Base-by-base conservation (phyloP, 2,888 invertebrate genomes). In the Saturnia japonica region DNA sequence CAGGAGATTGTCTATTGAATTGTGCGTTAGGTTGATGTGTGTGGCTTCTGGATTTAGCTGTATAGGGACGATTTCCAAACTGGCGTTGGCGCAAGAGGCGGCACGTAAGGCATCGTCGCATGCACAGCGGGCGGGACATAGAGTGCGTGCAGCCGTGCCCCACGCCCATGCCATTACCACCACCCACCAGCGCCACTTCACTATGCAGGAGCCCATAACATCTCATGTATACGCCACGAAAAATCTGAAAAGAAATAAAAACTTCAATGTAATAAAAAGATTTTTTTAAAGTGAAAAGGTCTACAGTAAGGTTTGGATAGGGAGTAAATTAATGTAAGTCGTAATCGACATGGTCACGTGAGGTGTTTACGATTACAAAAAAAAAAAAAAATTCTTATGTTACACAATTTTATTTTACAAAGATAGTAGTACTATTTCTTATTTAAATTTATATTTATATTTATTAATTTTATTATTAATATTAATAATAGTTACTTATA, bases 1-100 rank as follows among this genome's bases (percentile, higher is more conserved):
- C 76, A 96, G 96, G 11, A 98, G 95, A 82, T 95, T 96, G 83
- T 95, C 95, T 84, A 99, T 97, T 78, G 96, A 95, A 89, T 98
- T 98, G 85, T 96, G 95, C n/a, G 96, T 96, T 72, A 98, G 95
- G 85, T 97, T 97, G 84, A 98, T 96, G 89, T 96, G 96, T 70
- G 96, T 96, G 68, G 97, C 96, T 86, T 97, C 97, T 60, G 98
- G 98, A 89, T 98, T 98, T 77, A 98, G 95, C 85, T 97, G 97
- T 80, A 98, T 97, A 73, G 98, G 98, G 70, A 98, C 97, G 80
- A 97, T 96, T 86, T 97, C 97, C 77, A 98, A 95, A 74, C 95
- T 95, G 70, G 97, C 97, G 82, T 96, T 95, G 77, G 96, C 96
- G 88, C 98, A 98, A 76, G 96, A 95, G 43, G 97, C 96, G 72